Evolutionary conservation across 1,140 invertebrate species (phyloP).

Genomic region (Drosophila ohnishii): DNA sequence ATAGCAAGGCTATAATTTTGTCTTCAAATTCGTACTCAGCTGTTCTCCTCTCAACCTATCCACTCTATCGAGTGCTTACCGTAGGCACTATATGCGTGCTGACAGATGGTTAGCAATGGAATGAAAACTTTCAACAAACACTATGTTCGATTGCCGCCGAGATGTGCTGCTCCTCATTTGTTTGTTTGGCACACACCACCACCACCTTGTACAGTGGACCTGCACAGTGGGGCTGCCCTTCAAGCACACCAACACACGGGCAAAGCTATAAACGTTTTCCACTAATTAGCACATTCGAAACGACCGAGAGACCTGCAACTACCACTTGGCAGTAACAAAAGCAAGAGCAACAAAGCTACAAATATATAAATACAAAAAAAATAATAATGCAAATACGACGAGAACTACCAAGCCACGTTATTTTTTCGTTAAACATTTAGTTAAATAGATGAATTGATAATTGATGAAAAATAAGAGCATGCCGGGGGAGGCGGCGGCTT

Average conservation of each 20-base stretch:
- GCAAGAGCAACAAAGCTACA: conserved; percentile 8
- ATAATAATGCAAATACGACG: conserved; percentile 15
- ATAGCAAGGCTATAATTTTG: too few relatives aligned
- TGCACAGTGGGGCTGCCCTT: conserved; percentile 55
- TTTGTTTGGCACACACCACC: conserved; percentile 25
- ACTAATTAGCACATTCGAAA: conserved; percentile 69
- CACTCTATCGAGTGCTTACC: neutral
- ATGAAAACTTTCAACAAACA: conserved; percentile 40
- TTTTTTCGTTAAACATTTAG: conserved; percentile 42
- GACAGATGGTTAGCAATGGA: conserved; percentile 27
- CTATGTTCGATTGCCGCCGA: conserved; percentile 6
- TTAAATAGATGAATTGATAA: conserved; percentile 48
- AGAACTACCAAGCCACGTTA: conserved; percentile 30
- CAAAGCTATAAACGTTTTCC: conserved; percentile 67
- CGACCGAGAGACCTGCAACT: conserved; percentile 17
- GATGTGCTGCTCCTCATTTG: conserved; percentile 8
- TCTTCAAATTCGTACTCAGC: neutral
- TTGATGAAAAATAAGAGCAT: conserved; percentile 39
- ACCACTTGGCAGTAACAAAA: conserved; percentile 19
- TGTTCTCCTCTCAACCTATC: neutral
- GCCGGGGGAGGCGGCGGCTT: neutral
- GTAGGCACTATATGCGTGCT: conserved; percentile 18
- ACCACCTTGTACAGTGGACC: conserved; percentile 25
- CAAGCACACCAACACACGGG: conserved; percentile 40
- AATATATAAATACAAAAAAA: conserved; percentile 24